Evolutionary conservation across 2,797 vertebrate species (phyloP), one percentile per base, ranked within the genome.

Genomic region (Lates japonicus): DNA sequence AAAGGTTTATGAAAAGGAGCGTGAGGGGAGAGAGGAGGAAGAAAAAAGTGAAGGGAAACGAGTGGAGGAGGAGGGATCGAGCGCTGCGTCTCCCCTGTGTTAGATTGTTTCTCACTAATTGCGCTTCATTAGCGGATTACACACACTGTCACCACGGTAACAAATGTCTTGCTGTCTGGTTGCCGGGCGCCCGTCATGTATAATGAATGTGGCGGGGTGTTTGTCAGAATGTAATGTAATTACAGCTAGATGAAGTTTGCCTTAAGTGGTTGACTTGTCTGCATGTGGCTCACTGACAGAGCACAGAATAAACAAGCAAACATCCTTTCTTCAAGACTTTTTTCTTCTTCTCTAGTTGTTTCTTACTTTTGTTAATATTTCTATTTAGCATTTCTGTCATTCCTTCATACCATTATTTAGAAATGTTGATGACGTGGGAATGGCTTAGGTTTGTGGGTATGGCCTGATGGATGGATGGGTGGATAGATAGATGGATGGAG

Each of bases 71-170:
- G 88, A 87, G 88, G 81, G 82, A 88, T 78, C 4, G 84, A 85
- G 89, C 46, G 51, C 68, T n/a, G 75, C 60, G 67, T 89, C 59
- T 87, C 74, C 86, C 88, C 91, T 89, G 87, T 95, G 93, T 94
- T 93, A 90, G 93, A 95, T 95, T 94, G 95, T 94, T 93, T 94
- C 92, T 93, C 81, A 65, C 78, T 95, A 90, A 93, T 88, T 94
- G 93, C 85, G 82, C 70, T 93, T 96, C 92, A 94, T 95, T 93
- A 94, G 92, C 80, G 92, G 94, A 95, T 96, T 95, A 94, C 93
- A 90, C 95, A 93, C 89, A 88, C 92, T 95, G 92, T 91, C 94
- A 94, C 92, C 86, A 85, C 78, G 86, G 93, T 94, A 94, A 94
- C 80, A 93, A 92, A 92, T 91, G 86, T 93, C 90, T 91, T 90